These are phyloP conservation scores for Trypoxylus dichotomus DNA, from an alignment of 1,140 invertebrate species.

Conservation along the genomic window DNA sequence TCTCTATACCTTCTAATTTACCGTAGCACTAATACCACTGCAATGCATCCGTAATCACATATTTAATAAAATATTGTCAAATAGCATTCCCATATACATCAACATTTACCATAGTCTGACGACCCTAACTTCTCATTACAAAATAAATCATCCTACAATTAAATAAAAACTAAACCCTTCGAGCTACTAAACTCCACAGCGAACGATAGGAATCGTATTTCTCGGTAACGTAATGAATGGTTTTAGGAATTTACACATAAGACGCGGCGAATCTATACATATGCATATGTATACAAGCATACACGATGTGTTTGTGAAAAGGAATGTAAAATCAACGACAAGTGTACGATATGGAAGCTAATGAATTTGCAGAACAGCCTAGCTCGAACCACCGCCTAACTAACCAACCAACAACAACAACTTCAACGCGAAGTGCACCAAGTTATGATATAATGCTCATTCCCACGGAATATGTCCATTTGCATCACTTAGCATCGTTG, in stretches of 20 bases:
- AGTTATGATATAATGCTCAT: constrained; percentile 22
- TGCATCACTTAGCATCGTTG: constrained; percentile 31
- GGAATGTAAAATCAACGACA: constrained; percentile 1
- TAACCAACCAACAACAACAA: neutral
- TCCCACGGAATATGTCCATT: constrained; percentile 33
- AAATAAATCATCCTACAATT: neutral
- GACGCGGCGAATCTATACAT: neutral
- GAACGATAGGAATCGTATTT: neutral
- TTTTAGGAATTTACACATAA: neutral
- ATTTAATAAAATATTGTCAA: no score
- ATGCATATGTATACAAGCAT: neutral
- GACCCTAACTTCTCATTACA: no score
- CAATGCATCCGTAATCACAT: no score
- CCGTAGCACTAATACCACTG: no score
- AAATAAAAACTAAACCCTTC: neutral
- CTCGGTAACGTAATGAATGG: neutral
- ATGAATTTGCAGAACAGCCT: constrained; percentile 15
- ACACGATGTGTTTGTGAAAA: neutral
- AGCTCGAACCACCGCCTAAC: neutral
- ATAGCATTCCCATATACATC: no score
- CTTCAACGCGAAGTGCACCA: neutral
- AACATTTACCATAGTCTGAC: no score
- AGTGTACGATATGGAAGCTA: neutral
- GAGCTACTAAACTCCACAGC: neutral
- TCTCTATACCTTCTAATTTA: no score